Conservation (phyloP, 2,113 vertebrate species). For the Octodon degus region DNA sequence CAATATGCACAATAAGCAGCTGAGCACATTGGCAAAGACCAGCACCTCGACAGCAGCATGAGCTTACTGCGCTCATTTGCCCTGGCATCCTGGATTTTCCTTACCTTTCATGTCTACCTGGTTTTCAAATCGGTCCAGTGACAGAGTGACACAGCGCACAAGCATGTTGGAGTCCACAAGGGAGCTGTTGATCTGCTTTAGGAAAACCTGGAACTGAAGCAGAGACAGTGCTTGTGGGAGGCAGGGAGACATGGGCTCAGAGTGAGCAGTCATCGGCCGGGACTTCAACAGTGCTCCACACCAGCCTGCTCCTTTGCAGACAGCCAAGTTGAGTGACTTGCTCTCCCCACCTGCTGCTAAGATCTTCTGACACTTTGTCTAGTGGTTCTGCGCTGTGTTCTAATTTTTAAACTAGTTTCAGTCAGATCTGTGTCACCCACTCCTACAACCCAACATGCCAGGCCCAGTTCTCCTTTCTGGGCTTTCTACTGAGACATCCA, state of each 20-base stretch:
- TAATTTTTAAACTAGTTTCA: not conserved
- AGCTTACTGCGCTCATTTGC: fast-evolving
- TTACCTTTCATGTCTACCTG: conserved; percentile 91
- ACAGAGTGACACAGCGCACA: conserved; percentile 97
- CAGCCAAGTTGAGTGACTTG: not conserved
- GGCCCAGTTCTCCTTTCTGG: not conserved
- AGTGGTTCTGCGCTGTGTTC: not conserved
- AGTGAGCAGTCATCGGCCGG: fast-evolving
- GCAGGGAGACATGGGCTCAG: not conserved
- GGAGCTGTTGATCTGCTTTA: conserved; percentile 98
- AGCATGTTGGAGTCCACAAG: conserved; percentile 99
- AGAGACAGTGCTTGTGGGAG: not conserved
- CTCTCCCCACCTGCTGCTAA: not conserved
- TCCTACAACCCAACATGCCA: not conserved
- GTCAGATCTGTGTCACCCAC: not conserved
- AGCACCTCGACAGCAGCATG: not conserved
- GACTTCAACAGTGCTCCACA: too few species aligned
- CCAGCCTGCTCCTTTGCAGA: not conserved
- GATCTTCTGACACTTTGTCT: not conserved
- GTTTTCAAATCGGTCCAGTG: conserved; percentile 96
- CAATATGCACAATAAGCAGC: not conserved
- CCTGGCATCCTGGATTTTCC: not conserved
- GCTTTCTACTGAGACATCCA: not conserved
- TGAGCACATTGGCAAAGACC: not conserved
- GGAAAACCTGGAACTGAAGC: conserved; percentile 95